Base-by-base conservation (phyloP, 2,888 invertebrate species). In the Lysandra coridon region DNA sequence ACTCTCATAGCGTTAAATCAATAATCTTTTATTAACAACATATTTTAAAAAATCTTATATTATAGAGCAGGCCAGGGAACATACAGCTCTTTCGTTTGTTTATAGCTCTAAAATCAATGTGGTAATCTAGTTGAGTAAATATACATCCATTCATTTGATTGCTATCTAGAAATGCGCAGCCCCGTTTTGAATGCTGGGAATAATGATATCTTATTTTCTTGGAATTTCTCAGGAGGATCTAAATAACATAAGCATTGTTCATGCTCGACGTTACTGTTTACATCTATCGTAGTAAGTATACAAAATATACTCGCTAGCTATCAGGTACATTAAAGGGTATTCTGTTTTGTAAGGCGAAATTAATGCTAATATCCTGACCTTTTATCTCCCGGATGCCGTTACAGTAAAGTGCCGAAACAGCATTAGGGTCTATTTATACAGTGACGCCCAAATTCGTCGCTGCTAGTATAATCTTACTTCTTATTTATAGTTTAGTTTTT, bases 121-220 rank as follows among this genome's bases (percentile, higher is more conserved):
- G 4, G 33, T 69, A 33, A 69, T 37, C 33, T 69, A 14, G 4
- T 69, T 5, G 1, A 69, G 33, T 69, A 69, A 37, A 33, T 69
- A 69, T 37, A 69, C 69, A 69, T 69, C 33, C 69, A 69, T 62
- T 62, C 23, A 62, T 69, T 17, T 33, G 69, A 69, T 69, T 37
- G 14, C 5, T 69, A 69, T 69, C 69, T 64, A 69, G 33, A 69
- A 69, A 69, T 69, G 37, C 69, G 37, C 83, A 82, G 82, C 79
- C 78, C 17, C 30, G 23, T 69, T 37, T 10, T 69, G 69, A 69
- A 30, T 33, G 33, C 69, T 33, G 69, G 37, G 17, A 69, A 69
- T 37, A 69, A 69, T 69, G 30, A 69, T 69, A 69, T 69, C 69
- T 69, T 69, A 33, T 69, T 37, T 69, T 33, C 33, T 69, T 69